Evolutionary conservation across 2,797 vertebrate genomes (phyloP).

Genomic region (Fringilla coelebs): DNA sequence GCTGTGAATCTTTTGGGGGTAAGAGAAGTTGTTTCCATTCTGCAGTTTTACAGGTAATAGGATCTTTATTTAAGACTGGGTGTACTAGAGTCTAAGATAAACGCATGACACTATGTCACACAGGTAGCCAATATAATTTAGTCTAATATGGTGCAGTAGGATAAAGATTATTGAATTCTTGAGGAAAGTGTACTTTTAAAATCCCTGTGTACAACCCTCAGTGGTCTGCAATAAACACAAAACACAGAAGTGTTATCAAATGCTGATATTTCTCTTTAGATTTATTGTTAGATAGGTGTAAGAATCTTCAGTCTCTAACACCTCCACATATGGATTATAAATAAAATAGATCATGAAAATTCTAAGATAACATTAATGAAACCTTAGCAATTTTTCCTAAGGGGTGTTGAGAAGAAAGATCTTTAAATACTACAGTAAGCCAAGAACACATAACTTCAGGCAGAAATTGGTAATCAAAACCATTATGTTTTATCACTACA

Average conservation of each 20-base stretch:
- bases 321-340: neutral
- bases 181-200: neutral
- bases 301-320: neutral
- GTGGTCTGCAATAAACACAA: neutral
- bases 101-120: neutral
- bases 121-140: neutral
- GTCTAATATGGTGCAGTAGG: neutral
- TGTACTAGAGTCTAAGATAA: neutral
- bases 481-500: neutral
- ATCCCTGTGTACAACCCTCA: neutral
- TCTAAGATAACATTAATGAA: neutral
- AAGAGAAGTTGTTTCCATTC: neutral
- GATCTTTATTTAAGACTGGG: neutral
- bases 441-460: neutral
- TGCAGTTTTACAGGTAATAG: neutral
- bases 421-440: neutral
- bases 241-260: neutral
- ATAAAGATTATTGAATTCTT: neutral
- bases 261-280: neutral
- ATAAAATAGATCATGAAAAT: neutral
- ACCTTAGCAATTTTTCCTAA: neutral
- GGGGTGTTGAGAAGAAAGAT: neutral
- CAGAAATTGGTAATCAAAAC: neutral
- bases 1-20: neutral
- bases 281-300: neutral